phyloP scores from a whole-genome alignment of 2,113 vertebrate genomes.

The Epinephelus lanceolatus region DNA sequence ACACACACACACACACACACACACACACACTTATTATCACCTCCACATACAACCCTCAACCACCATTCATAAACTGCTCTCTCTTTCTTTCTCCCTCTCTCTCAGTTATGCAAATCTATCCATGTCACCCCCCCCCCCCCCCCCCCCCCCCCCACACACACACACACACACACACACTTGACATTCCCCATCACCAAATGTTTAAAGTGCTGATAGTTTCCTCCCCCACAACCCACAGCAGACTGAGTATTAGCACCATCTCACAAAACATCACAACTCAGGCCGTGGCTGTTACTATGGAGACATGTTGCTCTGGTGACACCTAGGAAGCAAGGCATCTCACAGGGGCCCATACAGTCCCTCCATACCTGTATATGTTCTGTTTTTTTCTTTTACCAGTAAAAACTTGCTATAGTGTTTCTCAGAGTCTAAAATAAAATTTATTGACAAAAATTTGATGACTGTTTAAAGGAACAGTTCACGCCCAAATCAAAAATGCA shows the following conservation, averaged over 20 bases:
- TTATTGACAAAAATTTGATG: no score
- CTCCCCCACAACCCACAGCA: slow-evolving; percentile 40
- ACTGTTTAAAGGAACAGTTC: no score
- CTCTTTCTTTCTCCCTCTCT: background rate
- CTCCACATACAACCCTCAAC: slow-evolving; percentile 20
- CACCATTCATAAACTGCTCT: slow-evolving; percentile 42
- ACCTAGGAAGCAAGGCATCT: slow-evolving; percentile 5
- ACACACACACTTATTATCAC: slow-evolving; percentile 28
- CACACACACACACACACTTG: background rate
- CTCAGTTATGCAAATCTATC: background rate
- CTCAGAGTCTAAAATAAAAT: no score
- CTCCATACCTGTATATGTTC: background rate
- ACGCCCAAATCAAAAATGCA: no score
- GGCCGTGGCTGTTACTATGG: slow-evolving; percentile 64
- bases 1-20: slow-evolving; percentile 4
- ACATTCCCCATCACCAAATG: slow-evolving; percentile 14
- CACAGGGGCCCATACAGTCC: background rate
- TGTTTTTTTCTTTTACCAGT: background rate
- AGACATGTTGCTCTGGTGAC: slow-evolving; percentile 50
- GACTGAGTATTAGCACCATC: slow-evolving; percentile 46
- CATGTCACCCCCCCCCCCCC: background rate
- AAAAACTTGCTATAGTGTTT: no score
- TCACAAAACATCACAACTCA: slow-evolving; percentile 50
- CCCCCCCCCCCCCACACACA: background rate
- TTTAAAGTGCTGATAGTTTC: slow-evolving; percentile 22